Evolutionary conservation across 1,140 invertebrate genomes (phyloP), one percentile per base, ranked within the genome.

Genomic region (Neodiprion pinetum): DNA sequence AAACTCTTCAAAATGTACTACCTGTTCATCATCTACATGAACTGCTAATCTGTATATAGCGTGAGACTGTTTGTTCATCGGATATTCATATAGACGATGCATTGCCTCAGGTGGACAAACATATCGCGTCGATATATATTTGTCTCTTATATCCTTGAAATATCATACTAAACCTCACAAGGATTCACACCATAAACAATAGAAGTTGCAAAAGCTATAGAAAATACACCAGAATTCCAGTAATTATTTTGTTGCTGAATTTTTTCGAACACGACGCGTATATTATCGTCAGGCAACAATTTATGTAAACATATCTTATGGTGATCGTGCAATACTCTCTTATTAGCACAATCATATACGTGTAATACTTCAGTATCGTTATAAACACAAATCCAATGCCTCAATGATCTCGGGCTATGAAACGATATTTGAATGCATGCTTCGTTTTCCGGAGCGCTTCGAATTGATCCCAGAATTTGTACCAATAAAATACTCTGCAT

Each of bases 11-110:
- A 73, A 77, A 75, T 70, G 75, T 48, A 75, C 65, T 9, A 73
- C 66, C 40, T 75, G 74, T 71, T 75, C 50, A 73, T 75, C 67
- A 75, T 72, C 66, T 72, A 67, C 67, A 70, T 77, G 71, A 21
- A 77, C 67, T 1, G 74, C 66, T 73, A 78, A 74, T 47, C 75
- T 12, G n/a, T 67, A 17, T 9, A 72, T 76, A 7, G 48, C 67
- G 66, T 76, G 75, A 47, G 67, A 76, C 66, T 71, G 50, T 47
- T 69, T 68, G 61, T 17, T 17, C 17, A 17, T 17, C 17, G 17
- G 17, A 17, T 17, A 53, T 14, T 14, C 9, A 53, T 9, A 10
- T 14, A 53, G 50, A 53, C 9, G 14, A 10, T 14, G 14, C 50
- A 53, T 53, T 53, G 50, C 50, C 50, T 9, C 14, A 9, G 50